A percentile compares a stretch with the other conserved stretches of the same genome.
Conservation (phyloP, 2,113 vertebrate genomes). For the Pseudopipra pipra region DNA sequence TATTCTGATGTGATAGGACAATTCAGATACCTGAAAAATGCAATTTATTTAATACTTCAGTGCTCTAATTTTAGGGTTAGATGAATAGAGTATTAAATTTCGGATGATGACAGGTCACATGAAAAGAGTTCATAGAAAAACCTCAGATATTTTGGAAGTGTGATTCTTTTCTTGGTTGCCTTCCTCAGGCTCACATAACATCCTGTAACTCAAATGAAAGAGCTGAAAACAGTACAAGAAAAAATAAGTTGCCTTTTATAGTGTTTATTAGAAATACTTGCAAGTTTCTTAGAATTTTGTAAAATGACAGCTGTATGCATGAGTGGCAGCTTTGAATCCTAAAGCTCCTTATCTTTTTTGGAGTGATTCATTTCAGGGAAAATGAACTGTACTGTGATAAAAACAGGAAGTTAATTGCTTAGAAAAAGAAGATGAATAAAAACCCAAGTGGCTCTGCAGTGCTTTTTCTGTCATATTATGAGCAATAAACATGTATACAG, state of each 20-base stretch:
- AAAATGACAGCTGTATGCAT: constrained; percentile 1
- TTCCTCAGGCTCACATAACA: background rate
- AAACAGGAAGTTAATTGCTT: constrained; percentile 28
- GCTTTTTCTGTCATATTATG: constrained; percentile 19
- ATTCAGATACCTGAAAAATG: background rate
- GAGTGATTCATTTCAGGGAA: constrained; percentile 32
- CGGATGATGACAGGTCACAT: background rate
- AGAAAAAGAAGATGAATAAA: background rate
- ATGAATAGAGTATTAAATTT: background rate
- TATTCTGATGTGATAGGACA: background rate
- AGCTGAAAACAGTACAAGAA: background rate
- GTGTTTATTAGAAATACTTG: constrained; percentile 11
- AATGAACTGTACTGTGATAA: constrained; percentile 22
- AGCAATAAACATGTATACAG: background rate
- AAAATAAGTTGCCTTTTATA: constrained; percentile 10
- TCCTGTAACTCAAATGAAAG: background rate
- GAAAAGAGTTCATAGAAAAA: background rate
- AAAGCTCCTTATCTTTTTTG: constrained; percentile 14
- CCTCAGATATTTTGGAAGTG: background rate
- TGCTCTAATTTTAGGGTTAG: background rate
- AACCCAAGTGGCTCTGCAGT: background rate
- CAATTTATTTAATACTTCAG: background rate
- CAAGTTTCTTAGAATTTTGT: background rate
- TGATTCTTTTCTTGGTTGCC: background rate
- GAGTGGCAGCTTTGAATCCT: constrained; percentile 33